Evolutionary conservation across 2,888 invertebrate genomes (phyloP), one percentile per base, ranked within the genome.

Genomic region (Dryomyza anilis): DNA sequence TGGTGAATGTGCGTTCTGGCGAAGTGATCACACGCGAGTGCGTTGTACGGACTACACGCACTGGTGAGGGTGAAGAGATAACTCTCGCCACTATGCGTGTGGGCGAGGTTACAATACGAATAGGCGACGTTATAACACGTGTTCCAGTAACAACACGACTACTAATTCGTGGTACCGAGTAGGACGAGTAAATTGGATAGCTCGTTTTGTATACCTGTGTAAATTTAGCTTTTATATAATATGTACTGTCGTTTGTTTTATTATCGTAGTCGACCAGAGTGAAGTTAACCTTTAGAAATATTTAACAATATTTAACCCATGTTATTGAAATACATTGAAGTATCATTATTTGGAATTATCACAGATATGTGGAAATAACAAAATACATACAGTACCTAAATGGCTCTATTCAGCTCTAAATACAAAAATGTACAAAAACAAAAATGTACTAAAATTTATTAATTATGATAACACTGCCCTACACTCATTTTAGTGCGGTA

Each of bases 121-220:
- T 72, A 66, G 82, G 82, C 73, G 82, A 82, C 64, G 81, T 59
- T 60, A 79, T 68, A 63, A 81, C 72, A 67, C 81, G 79, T 65
- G 77, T 69, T 74, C 82, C 78, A 72, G 73, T 73, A 61, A 74
- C 69, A 58, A 76, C 60, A 52, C 79, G 78, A 65, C 71, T 79
- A 68, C 48, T 48, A 19, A 61, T 45, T 29, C 36, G 33, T 27
- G 83, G 82, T 71, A 75, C 71, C 70, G 80, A 75, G 69, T 79
- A 79, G 66, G 77, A 75, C 68, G 82, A 81, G 74, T 82, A 82
- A 70, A 83, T 81, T 61, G 83, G 83, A 67, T 80, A 83, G 71
- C 80, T 78, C 74, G 81, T 71, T 76, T 77, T 79, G 76, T 80
- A 81, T 67, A 81, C 79, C 80, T 82, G 74, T 65, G 71, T 66